Evolutionary conservation across 2,888 invertebrate genomes (phyloP).

Genomic region (Heliconius sara): DNA sequence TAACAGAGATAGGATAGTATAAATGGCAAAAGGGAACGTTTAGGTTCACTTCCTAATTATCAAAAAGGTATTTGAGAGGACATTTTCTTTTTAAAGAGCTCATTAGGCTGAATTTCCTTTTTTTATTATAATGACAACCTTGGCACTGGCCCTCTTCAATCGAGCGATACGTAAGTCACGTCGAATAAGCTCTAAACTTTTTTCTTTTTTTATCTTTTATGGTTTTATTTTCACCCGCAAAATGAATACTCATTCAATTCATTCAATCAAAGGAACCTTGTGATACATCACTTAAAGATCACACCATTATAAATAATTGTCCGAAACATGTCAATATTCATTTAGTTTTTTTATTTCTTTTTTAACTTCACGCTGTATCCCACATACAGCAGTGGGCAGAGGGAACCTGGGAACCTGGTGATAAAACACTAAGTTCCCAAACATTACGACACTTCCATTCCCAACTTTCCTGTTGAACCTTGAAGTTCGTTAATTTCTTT

Average conservation of each 20-base stretch:
- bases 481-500: too few relatives aligned
- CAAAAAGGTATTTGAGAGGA: conserved; percentile 22
- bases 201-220: not conserved
- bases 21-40: conserved; percentile 18
- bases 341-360: too few relatives aligned
- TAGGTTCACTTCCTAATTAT: conserved; percentile 22
- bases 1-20: not conserved
- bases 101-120: conserved; percentile 25
- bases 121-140: conserved; percentile 19
- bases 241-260: not conserved
- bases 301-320: not conserved
- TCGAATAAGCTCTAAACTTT: not conserved
- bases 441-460: too few relatives aligned
- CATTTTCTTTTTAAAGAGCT: conserved; percentile 26
- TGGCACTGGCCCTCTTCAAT: conserved; percentile 21
- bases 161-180: conserved; percentile 14
- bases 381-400: too few relatives aligned
- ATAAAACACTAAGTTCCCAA: too few relatives aligned
- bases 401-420: too few relatives aligned
- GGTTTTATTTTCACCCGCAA: not conserved
- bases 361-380: too few relatives aligned
- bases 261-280: not conserved
- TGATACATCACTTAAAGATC: too few relatives aligned
- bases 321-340: not conserved
- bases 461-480: too few relatives aligned